phyloP scores from a whole-genome alignment of 2,797 vertebrate genomes.

The Staurois parvus region DNA sequence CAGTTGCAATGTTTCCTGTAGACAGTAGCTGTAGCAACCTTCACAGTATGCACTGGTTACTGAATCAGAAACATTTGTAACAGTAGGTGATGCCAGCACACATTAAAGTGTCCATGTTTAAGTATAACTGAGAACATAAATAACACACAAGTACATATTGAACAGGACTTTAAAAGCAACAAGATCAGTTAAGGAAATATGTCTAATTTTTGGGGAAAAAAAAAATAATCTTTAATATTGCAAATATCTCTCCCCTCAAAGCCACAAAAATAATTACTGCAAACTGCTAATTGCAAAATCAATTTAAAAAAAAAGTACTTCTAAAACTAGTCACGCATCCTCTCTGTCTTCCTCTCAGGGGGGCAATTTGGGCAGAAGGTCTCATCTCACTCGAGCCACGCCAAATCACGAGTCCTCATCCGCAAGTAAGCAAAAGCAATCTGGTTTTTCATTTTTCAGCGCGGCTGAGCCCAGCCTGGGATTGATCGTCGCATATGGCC shows the following conservation, averaged over 20 bases:
- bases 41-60: too few species aligned
- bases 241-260: not conserved
- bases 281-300: slow-evolving; percentile 93
- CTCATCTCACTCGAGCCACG: slow-evolving; percentile 78
- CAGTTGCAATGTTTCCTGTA: too few species aligned
- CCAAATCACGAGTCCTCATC: slow-evolving; percentile 86
- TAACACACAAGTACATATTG: too few species aligned
- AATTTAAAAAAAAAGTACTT: slow-evolving; percentile 90
- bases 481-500: slow-evolving; percentile 95
- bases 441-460: slow-evolving; percentile 92
- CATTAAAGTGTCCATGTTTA: too few species aligned
- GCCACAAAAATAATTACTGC: slow-evolving; percentile 77
- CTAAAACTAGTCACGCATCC: slow-evolving; percentile 82
- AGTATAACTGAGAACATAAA: too few species aligned
- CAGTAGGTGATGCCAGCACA: too few species aligned
- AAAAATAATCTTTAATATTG: not conserved
- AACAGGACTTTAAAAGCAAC: too few species aligned
- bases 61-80: too few species aligned
- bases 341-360: slow-evolving; percentile 81
- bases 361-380: slow-evolving; percentile 87
- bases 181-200: not conserved
- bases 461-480: slow-evolving; percentile 89
- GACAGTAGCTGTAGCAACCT: too few species aligned
- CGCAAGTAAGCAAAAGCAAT: slow-evolving; percentile 87
- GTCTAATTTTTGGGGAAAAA: not conserved